Evolutionary conservation across 2,888 invertebrate species (phyloP).

Genomic region (Pyralis farinalis): DNA sequence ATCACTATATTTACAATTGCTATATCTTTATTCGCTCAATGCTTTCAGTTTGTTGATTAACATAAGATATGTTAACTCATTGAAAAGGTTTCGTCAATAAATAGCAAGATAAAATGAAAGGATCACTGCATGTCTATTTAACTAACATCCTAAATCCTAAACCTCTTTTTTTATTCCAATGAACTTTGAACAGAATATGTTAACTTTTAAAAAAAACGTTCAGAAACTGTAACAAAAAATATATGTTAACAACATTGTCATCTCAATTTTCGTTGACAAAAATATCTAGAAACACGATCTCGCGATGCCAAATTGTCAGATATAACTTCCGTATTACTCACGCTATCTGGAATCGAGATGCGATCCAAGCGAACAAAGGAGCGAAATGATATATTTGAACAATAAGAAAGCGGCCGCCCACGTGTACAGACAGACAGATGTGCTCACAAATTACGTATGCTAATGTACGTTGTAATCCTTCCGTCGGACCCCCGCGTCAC

Average conservation of each 20-base stretch:
- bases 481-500: constrained; percentile 66
- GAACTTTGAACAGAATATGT: too few relatives aligned
- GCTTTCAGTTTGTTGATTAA: too few relatives aligned
- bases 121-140: too few relatives aligned
- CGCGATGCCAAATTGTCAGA: constrained; percentile 34
- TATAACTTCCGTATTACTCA: constrained; percentile 48
- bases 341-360: constrained; percentile 43
- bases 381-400: constrained; percentile 59
- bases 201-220: too few relatives aligned
- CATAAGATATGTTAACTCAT: too few relatives aligned
- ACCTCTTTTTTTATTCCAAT: too few relatives aligned
- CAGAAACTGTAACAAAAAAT: constrained; percentile 9
- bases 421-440: constrained; percentile 50
- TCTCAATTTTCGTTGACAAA: constrained; percentile 38
- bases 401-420: constrained; percentile 66
- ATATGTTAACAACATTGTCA: constrained; percentile 25
- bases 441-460: constrained; percentile 74
- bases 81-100: too few relatives aligned
- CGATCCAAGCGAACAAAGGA: constrained; percentile 45
- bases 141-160: too few relatives aligned
- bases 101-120: too few relatives aligned
- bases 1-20: too few relatives aligned
- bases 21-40: too few relatives aligned
- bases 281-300: constrained; percentile 36
- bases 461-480: constrained; percentile 73